phyloP scores from a whole-genome alignment of 1,140 invertebrate species.

The Calosoma granatense region DNA sequence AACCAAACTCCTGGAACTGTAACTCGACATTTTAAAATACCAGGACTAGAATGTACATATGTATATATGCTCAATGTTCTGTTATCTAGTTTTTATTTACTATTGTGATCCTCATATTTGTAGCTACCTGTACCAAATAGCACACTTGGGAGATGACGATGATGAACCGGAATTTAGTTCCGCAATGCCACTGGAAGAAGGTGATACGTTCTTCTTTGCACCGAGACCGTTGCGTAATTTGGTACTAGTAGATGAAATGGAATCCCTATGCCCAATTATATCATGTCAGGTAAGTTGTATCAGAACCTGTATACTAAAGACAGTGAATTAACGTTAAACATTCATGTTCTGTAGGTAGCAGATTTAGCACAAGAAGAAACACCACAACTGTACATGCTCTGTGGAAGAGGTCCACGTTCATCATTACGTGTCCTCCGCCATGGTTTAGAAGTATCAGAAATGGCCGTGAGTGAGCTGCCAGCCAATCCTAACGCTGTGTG shows the following conservation, averaged over 20 bases:
- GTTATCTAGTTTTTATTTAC: no score
- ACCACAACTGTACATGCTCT: conserved; percentile 93
- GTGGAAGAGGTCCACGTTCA: conserved; percentile 90
- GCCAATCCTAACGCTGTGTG: conserved; percentile 99
- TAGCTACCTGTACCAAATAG: conserved; percentile 97
- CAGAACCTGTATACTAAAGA: no score
- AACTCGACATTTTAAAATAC: conserved; percentile 9
- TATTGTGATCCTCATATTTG: conserved; percentile 26
- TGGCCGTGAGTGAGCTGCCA: conserved; percentile 98
- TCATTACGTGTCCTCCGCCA: conserved; percentile 88
- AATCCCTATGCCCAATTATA: conserved; percentile 92
- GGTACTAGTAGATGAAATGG: conserved; percentile 95
- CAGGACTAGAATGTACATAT: not conserved
- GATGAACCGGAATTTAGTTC: conserved; percentile 99
- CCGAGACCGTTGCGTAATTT: conserved; percentile 90
- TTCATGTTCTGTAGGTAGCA: conserved; percentile 50
- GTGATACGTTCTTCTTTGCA: conserved; percentile 98
- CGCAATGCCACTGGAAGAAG: conserved; percentile 95
- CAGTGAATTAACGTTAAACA: not conserved
- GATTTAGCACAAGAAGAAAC: conserved; percentile 95
- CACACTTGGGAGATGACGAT: conserved; percentile 97
- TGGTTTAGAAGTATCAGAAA: conserved; percentile 96
- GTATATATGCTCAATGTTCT: conserved; percentile 4
- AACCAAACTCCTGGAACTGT: conserved; percentile 13
- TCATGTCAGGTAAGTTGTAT: conserved; percentile 64